Conservation (phyloP, 2,888 invertebrate species). For the Rhagophthalmus giganteus region DNA sequence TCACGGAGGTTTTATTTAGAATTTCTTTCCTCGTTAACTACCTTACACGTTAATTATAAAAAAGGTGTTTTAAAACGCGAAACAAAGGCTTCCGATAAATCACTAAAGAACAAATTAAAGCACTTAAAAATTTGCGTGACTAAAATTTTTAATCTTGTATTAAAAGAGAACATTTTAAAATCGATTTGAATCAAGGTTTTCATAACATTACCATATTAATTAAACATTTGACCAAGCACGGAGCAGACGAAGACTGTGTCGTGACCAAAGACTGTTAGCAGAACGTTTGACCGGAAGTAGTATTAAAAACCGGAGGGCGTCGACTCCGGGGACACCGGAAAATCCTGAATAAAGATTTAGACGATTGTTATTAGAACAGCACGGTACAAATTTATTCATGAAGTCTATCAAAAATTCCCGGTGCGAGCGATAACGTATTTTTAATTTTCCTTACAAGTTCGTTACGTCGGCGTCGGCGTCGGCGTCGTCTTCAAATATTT, state of each 20-base stretch:
- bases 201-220: slow-evolving; percentile 38
- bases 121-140: slow-evolving; percentile 22
- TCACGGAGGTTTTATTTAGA: no score
- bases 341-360: slow-evolving; percentile 33
- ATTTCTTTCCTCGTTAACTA: no score
- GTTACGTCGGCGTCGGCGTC: no score
- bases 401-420: background rate
- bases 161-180: slow-evolving; percentile 26
- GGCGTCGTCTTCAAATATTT: background rate
- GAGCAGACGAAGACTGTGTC: slow-evolving; percentile 32
- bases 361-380: slow-evolving; percentile 1
- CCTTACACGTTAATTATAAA: no score
- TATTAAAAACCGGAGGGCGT: slow-evolving; percentile 40
- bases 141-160: slow-evolving; percentile 17
- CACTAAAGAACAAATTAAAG: background rate
- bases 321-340: slow-evolving; percentile 40
- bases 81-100: no score
- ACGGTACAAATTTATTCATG: background rate
- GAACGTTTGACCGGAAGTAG: slow-evolving; percentile 36
- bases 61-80: background rate
- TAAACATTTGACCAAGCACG: slow-evolving; percentile 32
- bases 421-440: background rate
- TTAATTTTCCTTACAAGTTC: background rate
- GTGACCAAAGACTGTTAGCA: slow-evolving; percentile 39
- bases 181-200: slow-evolving; percentile 32